Base-by-base conservation (phyloP, 2,888 invertebrate genomes). In the Cryptus armator region DNA sequence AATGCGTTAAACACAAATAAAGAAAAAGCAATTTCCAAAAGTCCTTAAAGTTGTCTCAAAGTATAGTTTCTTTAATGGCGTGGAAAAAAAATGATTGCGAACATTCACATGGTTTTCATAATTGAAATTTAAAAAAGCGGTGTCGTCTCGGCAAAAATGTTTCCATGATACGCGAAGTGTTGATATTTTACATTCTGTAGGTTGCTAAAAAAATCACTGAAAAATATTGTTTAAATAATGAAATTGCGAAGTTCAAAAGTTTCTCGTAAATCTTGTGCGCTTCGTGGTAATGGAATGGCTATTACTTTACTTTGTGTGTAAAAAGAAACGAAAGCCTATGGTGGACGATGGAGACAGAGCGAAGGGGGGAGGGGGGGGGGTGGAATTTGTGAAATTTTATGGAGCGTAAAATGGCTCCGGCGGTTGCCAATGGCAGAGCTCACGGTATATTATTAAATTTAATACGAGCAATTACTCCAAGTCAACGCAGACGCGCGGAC, bases 401-500 rank as follows among this genome's bases (percentile, higher is more conserved):
- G 81, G 68, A 46, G 74, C 84, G 74, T 84, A 78, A 81, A 81
- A 84, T 78, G 74, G 64, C 53, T 53, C 62, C 37, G 48, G 10
- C 64, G 64, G 16, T 46, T 44, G 48, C 14, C 37, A 66, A 24
- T 43, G 37, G 44, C 44, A 64, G 72, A 37, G 32, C 62, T 43
- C 74, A 56, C 78, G 77, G 77, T 71, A 84, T 87, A 89, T 90
- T 91, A 90, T 90, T 91, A 90, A 90, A 90, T 90, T 89, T 90
- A 90, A 90, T 89, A 89, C 84, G 88, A 84, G 83, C 90, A 88
- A 91, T 91, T 90, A 90, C 89, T 88, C 87, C 86, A 79, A 86
- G 87, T 87, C 87, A 85, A 46, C 77, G 29, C 64, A 77, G 78
- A 79, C 64, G 51, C 66, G 77, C 74, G 84, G 32, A 10, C 62